Evolutionary conservation across 2,888 invertebrate genomes (phyloP), one percentile per base, ranked within the genome.

Genomic region (Coelogynopora nodosa): DNA sequence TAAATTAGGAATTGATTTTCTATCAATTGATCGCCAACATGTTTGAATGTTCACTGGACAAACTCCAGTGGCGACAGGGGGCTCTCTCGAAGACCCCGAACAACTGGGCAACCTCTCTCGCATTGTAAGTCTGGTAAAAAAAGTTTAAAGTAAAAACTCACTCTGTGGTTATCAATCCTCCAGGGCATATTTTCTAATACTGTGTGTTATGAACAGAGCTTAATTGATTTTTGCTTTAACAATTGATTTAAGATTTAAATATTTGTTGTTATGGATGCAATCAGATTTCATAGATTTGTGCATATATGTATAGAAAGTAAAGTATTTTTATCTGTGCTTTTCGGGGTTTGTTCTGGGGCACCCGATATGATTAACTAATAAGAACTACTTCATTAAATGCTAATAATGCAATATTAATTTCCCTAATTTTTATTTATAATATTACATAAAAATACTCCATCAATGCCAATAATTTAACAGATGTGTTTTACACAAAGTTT

Each of bases 1-100:
- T 82, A 82, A 82, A 31, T 30, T 31, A 31, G 82, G 82, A 82
- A 82, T 82, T 82, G 82, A 82, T 82, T 82, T 82, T 74, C 74
- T 74, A 74, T 74, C 74, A 74, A 74, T 74, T 74, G 74, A 74
- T 74, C 74, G 27, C 74, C 23, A 5, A 74, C 23, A 23, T 74
- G 74, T 23, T 74, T 74, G 74, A n/a, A n/a, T n/a, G n/a, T n/a
- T n/a, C n/a, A n/a, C n/a, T n/a, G n/a, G n/a, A n/a, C n/a, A n/a
- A n/a, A n/a, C n/a, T n/a, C n/a, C 18, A 49, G 49, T 49, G 18
- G 18, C 49, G 49, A 49, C 49, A 49, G 49, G 49, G 49, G 49
- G 49, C 49, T 49, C 49, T 49, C 49, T 49, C 49, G 18, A 49
- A 49, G 49, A 49, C 49, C 23, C 23, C 27, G 23, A 74, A 74